These are phyloP conservation scores for human (Homo sapiens) DNA, from an alignment of 2,113 vertebrate genomes.

Conservation along the genomic window GRCh38 chrX:116793001-116793500, in stretches of 20 bases:
- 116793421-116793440: neutral
- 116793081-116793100: neutral
- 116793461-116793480: neutral
- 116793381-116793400: neutral
- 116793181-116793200: neutral
- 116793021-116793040: neutral
- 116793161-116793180: neutral
- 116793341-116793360: neutral
- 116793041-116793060: neutral
- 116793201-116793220: neutral
- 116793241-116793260: neutral
- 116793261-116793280: neutral
- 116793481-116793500: neutral
- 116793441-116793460: neutral
- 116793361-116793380: neutral
- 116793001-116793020: neutral
- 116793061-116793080: neutral
- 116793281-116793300: neutral
- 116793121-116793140: neutral
- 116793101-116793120: neutral
- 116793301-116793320: neutral
- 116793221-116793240: neutral
- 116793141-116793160: neutral
- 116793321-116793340: neutral
- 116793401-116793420: neutral